Evolutionary conservation across 2,797 vertebrate species (phyloP).

Genomic region (Psittacula echo): DNA sequence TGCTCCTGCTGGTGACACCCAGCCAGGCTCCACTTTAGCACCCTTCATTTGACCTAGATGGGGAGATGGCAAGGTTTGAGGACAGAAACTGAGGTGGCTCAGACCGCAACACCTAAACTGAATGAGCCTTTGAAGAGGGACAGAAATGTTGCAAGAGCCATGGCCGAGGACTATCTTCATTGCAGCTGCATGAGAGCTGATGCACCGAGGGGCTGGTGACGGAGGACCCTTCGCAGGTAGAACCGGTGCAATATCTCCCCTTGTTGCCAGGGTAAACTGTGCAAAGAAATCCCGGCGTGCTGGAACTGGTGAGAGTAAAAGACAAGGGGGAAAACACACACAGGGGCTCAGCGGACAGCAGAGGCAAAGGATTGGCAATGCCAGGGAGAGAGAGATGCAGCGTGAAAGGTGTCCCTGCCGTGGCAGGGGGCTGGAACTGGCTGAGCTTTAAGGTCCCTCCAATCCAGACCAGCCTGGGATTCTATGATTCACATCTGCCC

Average conservation of each 20-base stretch:
- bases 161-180: accelerated
- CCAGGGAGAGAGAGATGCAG: background rate
- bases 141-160: background rate
- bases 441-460: background rate
- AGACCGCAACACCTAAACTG: background rate
- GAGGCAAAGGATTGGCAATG: accelerated
- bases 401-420: background rate
- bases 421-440: background rate
- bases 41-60: background rate
- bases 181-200: background rate
- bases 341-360: background rate
- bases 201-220: accelerated
- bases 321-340: accelerated
- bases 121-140: background rate
- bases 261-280: background rate
- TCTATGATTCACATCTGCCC: background rate
- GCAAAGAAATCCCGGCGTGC: background rate
- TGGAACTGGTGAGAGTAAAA: accelerated
- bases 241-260: background rate
- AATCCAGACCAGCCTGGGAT: background rate
- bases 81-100: background rate
- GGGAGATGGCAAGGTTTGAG: background rate
- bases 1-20: background rate
- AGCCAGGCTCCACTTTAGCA: accelerated
- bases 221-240: background rate